These are phyloP conservation scores for Hexactinellida sp. DNA, from an alignment of 37 sponge, comb jelly and placozoan species.

Conservation along the genomic window DNA sequence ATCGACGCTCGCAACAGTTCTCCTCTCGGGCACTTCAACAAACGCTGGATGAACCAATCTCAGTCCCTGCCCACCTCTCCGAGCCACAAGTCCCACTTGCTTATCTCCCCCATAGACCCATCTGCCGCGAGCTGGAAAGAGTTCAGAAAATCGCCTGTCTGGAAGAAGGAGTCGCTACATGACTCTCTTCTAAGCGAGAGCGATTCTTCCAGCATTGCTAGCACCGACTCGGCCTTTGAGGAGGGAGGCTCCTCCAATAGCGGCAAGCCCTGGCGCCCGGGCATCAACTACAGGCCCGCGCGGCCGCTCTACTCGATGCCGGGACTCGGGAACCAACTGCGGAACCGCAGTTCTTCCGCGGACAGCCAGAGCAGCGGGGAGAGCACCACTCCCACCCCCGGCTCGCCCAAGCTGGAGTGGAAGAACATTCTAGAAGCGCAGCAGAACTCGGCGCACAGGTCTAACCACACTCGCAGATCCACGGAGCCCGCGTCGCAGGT, in stretches of 20 bases:
- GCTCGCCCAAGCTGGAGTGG: not conserved
- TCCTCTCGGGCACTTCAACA: not conserved
- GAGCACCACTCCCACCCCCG: not conserved
- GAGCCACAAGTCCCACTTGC: not conserved
- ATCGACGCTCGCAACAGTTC: not conserved
- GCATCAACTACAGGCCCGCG: not conserved
- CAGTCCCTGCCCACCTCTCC: not conserved
- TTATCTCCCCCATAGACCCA: not conserved
- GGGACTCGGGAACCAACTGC: not conserved
- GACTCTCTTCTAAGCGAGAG: not conserved
- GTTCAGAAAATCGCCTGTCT: not conserved
- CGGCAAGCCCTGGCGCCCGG: not conserved
- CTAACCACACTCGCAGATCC: not conserved
- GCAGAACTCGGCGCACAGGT: not conserved
- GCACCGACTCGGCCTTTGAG: not conserved
- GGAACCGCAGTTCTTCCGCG: not conserved
- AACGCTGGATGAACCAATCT: not conserved
- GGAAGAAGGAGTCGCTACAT: not conserved
- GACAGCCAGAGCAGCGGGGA: not conserved
- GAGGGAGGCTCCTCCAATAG: not conserved
- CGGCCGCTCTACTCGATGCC: not conserved
- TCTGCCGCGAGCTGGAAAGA: not conserved
- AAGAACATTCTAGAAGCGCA: not conserved
- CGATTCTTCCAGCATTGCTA: not conserved
- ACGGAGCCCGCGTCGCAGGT: not conserved